Evolutionary conservation across 2,113 vertebrate species (phyloP), one percentile per base, ranked within the genome.

Genomic region (Cephalopterus ornatus): DNA sequence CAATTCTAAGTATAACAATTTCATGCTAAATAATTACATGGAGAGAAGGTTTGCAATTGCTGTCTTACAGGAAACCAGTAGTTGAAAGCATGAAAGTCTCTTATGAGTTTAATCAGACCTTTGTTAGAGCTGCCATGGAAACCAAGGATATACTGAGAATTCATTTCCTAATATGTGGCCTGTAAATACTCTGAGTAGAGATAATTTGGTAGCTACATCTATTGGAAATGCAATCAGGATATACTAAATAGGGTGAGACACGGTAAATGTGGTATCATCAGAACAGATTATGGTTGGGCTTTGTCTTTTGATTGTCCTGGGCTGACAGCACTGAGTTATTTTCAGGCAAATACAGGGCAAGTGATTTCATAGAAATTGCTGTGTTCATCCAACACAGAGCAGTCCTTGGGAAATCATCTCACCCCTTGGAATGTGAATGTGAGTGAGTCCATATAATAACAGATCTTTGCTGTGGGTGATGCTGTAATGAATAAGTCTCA

Each of bases 131-230:
- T 93, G 56, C 95, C 94, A 94, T 92, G 94, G 95, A 93, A 96
- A 97, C 65, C 12, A 87, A 94, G 88, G 78, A 94, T 78, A 90
- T 47, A 82, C 49, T 76, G 92, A 95, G 88, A 89, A 92, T 93
- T 92, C 83, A 96, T 78, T 96, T 90, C 88, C 89, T 93, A 95
- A 93, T 89, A 93, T 4, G 9, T 47, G 75, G 88, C 49, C 77
- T 84, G 88, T 89, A 96, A 94, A 86, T 95, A 93, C 85, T 89
- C 73, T 56, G 85, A 95, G 82, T n/a, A 91, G 73, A 97, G 93
- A 92, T 92, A 92, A 94, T 94, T 90, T 91, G 86, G 86, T 95
- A 82, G 80, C 90, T 93, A 67, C 71, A 74, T 84, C 92, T 94
- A 95, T 67, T 93, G 85, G 65, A 94, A 97, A 92, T 78, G 77